Conservation (phyloP, 2,888 invertebrate species). For the Noctua pronuba region DNA sequence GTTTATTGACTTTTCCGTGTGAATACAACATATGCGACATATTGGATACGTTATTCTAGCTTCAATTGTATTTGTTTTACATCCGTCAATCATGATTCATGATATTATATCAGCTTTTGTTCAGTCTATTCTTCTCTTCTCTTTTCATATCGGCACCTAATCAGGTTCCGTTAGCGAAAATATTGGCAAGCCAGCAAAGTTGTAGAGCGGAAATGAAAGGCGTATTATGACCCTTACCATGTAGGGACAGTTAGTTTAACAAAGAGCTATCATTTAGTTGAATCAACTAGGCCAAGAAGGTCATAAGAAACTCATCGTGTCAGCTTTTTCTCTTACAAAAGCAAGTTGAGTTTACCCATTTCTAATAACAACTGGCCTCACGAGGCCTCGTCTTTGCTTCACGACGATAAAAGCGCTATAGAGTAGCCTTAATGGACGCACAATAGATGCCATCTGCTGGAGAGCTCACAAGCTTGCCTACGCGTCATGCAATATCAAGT, state of each 20-base stretch:
- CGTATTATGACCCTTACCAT: neutral
- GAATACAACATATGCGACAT: slow-evolving; percentile 3
- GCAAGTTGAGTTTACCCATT: slow-evolving; percentile 2
- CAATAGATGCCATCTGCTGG: slow-evolving; percentile 12
- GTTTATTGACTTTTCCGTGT: slow-evolving; percentile 9
- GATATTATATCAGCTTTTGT: neutral
- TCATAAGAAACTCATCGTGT: neutral
- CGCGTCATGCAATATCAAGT: neutral
- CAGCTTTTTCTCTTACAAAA: neutral
- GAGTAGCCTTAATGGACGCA: slow-evolving; percentile 22
- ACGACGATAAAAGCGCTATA: slow-evolving; percentile 26
- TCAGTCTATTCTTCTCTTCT: neutral
- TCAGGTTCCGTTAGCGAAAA: no score
- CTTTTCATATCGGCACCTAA: no score
- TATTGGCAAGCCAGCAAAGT: no score
- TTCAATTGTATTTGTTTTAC: neutral
- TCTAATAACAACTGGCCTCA: slow-evolving; percentile 20
- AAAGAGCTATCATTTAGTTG: neutral
- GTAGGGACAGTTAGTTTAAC: neutral
- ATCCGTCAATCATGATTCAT: neutral
- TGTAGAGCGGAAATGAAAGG: neutral
- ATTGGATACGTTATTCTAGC: neutral
- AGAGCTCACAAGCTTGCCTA: neutral
- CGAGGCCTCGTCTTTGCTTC: neutral
- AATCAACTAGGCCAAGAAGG: neutral